These are phyloP conservation scores for Ophioninae sp. DNA, from an alignment of 2,888 invertebrate species.

Conservation along the genomic window DNA sequence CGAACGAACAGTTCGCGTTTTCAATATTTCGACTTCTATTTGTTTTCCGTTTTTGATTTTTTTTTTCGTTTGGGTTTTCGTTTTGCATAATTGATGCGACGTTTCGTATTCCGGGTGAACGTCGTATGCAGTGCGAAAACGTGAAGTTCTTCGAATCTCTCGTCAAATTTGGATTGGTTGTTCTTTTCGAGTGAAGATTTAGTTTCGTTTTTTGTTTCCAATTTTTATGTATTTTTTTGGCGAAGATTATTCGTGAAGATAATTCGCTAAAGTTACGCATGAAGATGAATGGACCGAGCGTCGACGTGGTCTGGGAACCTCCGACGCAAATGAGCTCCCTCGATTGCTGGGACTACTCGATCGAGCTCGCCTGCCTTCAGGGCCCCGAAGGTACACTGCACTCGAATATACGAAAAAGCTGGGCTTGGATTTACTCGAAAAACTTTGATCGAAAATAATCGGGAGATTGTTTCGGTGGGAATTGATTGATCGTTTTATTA, in stretches of 20 bases:
- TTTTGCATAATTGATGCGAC: too few species aligned
- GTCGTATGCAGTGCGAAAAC: constrained; percentile 45
- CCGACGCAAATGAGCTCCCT: constrained; percentile 85
- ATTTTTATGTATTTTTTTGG: not conserved
- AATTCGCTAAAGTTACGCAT: constrained; percentile 41
- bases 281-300: constrained; percentile 76
- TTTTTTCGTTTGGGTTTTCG: not conserved
- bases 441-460: not conserved
- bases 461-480: not conserved
- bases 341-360: constrained; percentile 93
- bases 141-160: constrained; percentile 60
- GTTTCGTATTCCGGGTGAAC: constrained; percentile 13
- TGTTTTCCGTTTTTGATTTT: not conserved
- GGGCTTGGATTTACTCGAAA: not conserved
- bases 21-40: not conserved
- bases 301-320: constrained; percentile 79
- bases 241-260: not conserved
- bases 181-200: constrained; percentile 1
- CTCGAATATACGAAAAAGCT: not conserved
- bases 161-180: constrained; percentile 33
- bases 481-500: not conserved
- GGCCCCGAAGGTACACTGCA: constrained; percentile 87
- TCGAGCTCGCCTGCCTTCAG: constrained; percentile 90
- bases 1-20: constrained; percentile 1
- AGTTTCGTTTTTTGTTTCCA: not conserved